Conservation (phyloP, 2,888 invertebrate genomes). For the Leucophenga montana region DNA sequence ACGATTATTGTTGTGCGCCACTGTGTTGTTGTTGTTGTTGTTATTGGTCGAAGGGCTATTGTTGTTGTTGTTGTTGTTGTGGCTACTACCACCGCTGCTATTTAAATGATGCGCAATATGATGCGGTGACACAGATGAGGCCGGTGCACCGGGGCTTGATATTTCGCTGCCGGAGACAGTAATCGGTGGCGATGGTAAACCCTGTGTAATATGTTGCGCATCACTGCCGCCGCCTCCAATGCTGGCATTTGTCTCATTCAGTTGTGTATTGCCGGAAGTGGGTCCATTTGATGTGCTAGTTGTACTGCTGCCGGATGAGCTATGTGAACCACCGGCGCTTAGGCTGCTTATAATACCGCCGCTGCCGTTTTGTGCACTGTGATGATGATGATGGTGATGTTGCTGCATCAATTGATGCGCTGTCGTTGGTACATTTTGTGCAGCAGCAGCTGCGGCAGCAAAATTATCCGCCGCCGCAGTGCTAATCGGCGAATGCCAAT, state of each 20-base stretch:
- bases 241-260: conserved; percentile 61
- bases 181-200: conserved; percentile 77
- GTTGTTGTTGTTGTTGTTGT: conserved; percentile 75
- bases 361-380: conserved; percentile 47
- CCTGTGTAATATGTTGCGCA: conserved; percentile 65
- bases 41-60: conserved; percentile 35
- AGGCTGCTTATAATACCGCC: conserved; percentile 59
- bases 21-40: conserved; percentile 54
- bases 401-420: conserved; percentile 64
- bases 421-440: conserved; percentile 60
- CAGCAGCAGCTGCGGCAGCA: conserved; percentile 20
- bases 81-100: conserved; percentile 75
- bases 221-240: conserved; percentile 49
- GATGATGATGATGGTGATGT: conserved; percentile 51
- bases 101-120: conserved; percentile 71
- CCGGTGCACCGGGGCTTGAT: conserved; percentile 76
- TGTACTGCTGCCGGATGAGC: conserved; percentile 34
- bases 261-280: conserved; percentile 51
- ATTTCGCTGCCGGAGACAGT: conserved; percentile 76
- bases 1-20: conserved; percentile 66
- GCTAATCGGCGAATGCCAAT: conserved; percentile 69
- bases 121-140: conserved; percentile 70
- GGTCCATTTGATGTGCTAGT: conserved; percentile 45
- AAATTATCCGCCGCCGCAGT: conserved; percentile 64
- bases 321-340: conserved; percentile 37